Conservation (phyloP, 2,888 invertebrate genomes). For the Drosophila putrida region DNA sequence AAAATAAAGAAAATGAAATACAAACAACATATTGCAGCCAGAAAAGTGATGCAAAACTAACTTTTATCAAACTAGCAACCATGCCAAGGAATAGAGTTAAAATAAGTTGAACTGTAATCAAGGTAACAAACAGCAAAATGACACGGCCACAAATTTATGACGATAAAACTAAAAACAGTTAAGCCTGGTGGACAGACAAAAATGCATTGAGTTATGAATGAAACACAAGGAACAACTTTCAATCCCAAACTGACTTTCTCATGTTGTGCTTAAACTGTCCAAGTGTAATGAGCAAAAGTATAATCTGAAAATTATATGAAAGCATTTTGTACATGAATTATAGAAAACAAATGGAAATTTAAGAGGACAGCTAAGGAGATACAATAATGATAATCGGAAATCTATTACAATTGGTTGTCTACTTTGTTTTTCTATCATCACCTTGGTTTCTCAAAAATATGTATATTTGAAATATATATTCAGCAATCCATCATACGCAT, state of each 20-base stretch:
- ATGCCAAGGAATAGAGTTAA: conserved; percentile 2
- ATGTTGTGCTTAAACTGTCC: not conserved
- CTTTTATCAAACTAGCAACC: conserved; percentile 25
- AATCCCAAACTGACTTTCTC: conserved; percentile 9
- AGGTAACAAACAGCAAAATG: conserved; percentile 49
- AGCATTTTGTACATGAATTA: not conserved
- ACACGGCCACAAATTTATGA: conserved; percentile 27
- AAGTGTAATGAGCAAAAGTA: not conserved
- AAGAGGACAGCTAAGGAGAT: no score
- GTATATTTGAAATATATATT: not conserved
- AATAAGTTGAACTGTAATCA: conserved; percentile 52
- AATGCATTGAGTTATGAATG: conserved; percentile 3
- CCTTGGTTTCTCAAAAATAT: not conserved
- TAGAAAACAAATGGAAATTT: not conserved
- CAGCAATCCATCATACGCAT: not conserved
- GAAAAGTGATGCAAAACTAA: conserved; percentile 28
- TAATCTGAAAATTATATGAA: not conserved
- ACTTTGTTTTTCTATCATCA: not conserved
- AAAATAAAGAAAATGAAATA: conserved; percentile 14
- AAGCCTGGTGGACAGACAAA: conserved; percentile 3
- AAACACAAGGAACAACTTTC: conserved; percentile 5
- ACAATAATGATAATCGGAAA: not conserved
- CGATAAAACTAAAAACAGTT: conserved; percentile 47
- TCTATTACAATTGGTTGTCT: not conserved
- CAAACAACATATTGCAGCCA: conserved; percentile 18